phyloP scores from a whole-genome alignment of 2,888 invertebrate genomes.

The Idaea biselata region DNA sequence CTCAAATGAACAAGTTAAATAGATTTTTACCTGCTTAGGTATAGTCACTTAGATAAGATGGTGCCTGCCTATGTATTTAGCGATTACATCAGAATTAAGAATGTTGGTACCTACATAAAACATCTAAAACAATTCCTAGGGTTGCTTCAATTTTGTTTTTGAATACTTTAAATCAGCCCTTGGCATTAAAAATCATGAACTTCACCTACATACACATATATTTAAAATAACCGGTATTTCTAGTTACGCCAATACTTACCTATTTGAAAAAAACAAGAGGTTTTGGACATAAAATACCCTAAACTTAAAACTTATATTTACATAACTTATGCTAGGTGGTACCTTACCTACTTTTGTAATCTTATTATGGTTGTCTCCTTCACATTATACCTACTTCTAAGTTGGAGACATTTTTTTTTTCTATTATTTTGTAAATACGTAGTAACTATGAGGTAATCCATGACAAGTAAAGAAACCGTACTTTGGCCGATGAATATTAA shows the following conservation, averaged over 20 bases:
- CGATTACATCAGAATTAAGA: not conserved
- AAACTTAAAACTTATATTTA: not conserved
- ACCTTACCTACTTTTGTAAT: too few relatives aligned
- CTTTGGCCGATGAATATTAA: not conserved
- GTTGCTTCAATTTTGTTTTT: not conserved
- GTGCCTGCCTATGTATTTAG: not conserved
- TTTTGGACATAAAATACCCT: not conserved
- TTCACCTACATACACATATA: not conserved
- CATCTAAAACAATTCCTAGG: too few relatives aligned
- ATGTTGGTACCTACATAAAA: too few relatives aligned
- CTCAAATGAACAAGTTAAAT: not conserved
- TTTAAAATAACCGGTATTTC: not conserved
- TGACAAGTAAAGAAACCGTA: not conserved
- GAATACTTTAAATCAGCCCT: not conserved
- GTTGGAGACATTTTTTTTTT: not conserved
- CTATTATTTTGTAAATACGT: not conserved
- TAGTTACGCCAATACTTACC: not conserved
- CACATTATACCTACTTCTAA: not conserved
- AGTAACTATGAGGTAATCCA: not conserved
- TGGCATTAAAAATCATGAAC: not conserved
- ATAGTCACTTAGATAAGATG: not conserved
- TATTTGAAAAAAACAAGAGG: not conserved
- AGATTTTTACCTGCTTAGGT: not conserved
- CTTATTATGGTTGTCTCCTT: too few relatives aligned
- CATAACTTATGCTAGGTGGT: too few relatives aligned